phyloP scores from a whole-genome alignment of 1,140 invertebrate genomes.

The Bombus impatiens region DNA sequence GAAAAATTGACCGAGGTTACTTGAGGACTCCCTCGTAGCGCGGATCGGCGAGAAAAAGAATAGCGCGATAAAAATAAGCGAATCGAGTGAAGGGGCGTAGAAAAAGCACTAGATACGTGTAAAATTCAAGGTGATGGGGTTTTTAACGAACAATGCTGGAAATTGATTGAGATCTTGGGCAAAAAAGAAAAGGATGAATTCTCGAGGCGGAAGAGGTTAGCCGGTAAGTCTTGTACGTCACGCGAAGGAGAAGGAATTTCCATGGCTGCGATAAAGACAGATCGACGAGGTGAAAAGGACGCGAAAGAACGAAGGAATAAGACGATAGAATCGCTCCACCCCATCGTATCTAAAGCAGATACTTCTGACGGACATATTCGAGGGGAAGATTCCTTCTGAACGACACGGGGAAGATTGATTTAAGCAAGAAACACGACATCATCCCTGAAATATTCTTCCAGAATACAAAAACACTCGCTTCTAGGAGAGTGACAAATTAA shows the following conservation, averaged over 20 bases:
- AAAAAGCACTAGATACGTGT: neutral
- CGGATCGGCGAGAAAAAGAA: too few relatives aligned
- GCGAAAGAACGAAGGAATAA: neutral
- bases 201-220: neutral
- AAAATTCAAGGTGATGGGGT: neutral
- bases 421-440: neutral
- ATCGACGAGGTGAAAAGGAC: slow-evolving; percentile 32
- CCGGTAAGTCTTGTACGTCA: neutral
- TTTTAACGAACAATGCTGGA: neutral
- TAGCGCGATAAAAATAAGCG: neutral
- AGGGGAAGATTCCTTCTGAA: neutral
- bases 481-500: neutral
- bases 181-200: neutral
- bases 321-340: neutral
- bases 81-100: neutral
- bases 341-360: slow-evolving; percentile 6
- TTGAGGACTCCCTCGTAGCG: too few relatives aligned
- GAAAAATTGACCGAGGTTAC: too few relatives aligned
- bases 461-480: neutral
- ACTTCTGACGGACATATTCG: slow-evolving; percentile 13
- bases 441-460: neutral
- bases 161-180: neutral
- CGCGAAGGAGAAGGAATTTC: slow-evolving; percentile 2
- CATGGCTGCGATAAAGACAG: slow-evolving; percentile 30
- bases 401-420: neutral